These are phyloP conservation scores for Sepioteuthis lessoniana DNA, from an alignment of 2,888 invertebrate genomes.

Conservation along the genomic window DNA sequence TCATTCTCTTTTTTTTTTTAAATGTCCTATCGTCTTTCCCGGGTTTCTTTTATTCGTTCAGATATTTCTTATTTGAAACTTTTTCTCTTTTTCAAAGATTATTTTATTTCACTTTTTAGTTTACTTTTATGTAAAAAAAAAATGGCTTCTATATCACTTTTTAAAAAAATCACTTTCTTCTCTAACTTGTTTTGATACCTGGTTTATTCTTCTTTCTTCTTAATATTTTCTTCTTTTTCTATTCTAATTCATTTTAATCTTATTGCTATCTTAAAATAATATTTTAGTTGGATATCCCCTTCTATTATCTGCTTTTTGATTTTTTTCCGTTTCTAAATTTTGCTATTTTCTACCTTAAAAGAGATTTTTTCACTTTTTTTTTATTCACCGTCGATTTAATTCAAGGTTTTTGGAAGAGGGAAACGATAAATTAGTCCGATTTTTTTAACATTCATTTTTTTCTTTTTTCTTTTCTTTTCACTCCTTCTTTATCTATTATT, in stretches of 20 bases:
- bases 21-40: not conserved
- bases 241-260: not conserved
- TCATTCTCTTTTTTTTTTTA: not conserved
- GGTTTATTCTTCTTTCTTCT: not conserved
- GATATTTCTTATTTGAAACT: not conserved
- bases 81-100: too few species aligned
- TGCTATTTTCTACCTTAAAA: not conserved
- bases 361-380: not conserved
- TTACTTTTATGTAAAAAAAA: too few species aligned
- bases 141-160: too few species aligned
- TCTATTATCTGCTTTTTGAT: not conserved
- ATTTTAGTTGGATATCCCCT: too few species aligned
- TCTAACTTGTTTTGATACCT: not conserved
- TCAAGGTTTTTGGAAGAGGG: too few species aligned
- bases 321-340: not conserved
- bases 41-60: not conserved
- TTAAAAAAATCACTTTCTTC: not conserved
- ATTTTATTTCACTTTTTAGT: too few species aligned
- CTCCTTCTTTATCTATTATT: too few species aligned
- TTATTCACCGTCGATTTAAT: not conserved
- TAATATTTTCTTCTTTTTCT: not conserved
- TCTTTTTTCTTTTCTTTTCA: too few species aligned
- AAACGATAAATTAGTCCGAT: too few species aligned
- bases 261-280: too few species aligned
- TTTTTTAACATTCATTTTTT: too few species aligned